Conservation (phyloP, 2,113 vertebrate species). For the Gavialis gangeticus region DNA sequence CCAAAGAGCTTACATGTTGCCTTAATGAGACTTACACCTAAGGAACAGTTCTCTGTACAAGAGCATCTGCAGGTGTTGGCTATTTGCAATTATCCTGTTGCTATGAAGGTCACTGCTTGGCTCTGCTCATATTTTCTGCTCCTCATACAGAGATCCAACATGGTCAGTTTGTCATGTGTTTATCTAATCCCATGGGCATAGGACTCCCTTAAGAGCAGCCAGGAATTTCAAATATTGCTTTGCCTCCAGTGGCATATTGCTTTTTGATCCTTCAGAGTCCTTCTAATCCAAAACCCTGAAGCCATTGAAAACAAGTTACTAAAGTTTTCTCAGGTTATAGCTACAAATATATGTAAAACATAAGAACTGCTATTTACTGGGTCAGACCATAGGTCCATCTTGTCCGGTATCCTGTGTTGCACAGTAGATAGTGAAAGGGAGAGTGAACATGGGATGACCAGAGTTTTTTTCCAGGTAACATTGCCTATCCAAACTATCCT, state of each 20-base stretch:
- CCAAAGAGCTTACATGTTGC: not conserved
- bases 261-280: not conserved
- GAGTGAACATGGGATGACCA: no score
- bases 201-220: not conserved
- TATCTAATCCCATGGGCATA: not conserved
- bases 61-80: not conserved
- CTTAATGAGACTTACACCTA: not conserved
- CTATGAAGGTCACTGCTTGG: not conserved
- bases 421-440: no score
- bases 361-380: no score
- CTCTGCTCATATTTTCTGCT: not conserved
- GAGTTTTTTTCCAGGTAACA: no score
- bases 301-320: not conserved
- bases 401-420: no score
- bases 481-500: no score
- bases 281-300: not conserved
- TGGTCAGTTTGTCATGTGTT: not conserved
- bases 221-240: not conserved
- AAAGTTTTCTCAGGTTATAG: not conserved
- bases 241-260: not conserved
- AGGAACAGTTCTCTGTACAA: not conserved
- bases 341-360: not conserved
- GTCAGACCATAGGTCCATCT: no score
- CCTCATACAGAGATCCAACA: not conserved
- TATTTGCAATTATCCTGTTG: not conserved